phyloP scores from a whole-genome alignment of 2,888 invertebrate species.

The Druceiella hillmani region DNA sequence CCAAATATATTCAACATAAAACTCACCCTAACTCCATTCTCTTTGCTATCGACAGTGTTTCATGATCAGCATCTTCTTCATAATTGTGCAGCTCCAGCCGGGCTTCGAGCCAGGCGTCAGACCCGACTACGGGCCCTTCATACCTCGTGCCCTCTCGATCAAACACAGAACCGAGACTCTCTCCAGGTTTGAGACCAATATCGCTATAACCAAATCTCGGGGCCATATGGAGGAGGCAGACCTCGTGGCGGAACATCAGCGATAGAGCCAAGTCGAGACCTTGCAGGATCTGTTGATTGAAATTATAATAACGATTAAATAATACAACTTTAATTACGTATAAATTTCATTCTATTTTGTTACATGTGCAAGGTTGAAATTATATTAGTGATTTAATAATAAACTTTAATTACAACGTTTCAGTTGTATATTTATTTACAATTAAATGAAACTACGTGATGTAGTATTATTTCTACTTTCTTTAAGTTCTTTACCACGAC shows the following conservation, averaged over 20 bases:
- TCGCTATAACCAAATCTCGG: slow-evolving; percentile 81
- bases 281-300: slow-evolving; percentile 63
- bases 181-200: slow-evolving; percentile 56
- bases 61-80: slow-evolving; percentile 62
- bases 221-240: slow-evolving; percentile 64
- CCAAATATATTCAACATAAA: slow-evolving; percentile 3
- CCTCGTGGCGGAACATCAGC: slow-evolving; percentile 80
- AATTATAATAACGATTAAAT: no score
- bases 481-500: no score
- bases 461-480: no score
- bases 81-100: slow-evolving; percentile 66
- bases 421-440: no score
- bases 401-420: no score
- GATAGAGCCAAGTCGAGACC: slow-evolving; percentile 82
- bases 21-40: slow-evolving; percentile 72
- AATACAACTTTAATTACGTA: no score
- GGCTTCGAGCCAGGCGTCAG: slow-evolving; percentile 61
- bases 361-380: no score
- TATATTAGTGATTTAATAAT: no score
- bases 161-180: slow-evolving; percentile 39
- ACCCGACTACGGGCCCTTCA: slow-evolving; percentile 55
- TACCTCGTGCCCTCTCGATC: slow-evolving; percentile 34
- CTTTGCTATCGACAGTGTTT: slow-evolving; percentile 58
- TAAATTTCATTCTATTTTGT: no score
- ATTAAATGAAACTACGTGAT: no score